phyloP scores from a whole-genome alignment of 2,113 vertebrate species.

The Ammospiza caudacuta region DNA sequence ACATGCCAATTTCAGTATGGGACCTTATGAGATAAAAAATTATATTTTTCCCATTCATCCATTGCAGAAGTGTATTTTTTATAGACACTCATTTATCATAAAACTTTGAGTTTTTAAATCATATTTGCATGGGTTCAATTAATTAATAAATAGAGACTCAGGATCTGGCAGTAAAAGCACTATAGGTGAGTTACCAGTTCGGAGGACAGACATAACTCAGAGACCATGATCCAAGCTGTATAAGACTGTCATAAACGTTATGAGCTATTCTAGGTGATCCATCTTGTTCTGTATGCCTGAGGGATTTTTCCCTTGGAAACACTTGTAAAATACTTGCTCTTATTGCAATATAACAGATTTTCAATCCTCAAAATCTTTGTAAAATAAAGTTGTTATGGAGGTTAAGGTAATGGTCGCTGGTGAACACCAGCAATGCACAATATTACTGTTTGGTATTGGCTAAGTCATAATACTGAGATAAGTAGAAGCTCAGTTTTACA shows the following conservation, averaged over 20 bases:
- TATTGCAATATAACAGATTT: neutral
- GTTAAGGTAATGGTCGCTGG: neutral
- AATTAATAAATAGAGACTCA: neutral
- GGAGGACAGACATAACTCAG: neutral
- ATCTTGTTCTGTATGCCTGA: neutral
- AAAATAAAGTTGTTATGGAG: neutral
- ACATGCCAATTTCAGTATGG: neutral
- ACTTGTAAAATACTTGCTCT: neutral
- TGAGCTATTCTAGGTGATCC: neutral
- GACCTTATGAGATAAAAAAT: neutral
- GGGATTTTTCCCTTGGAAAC: neutral
- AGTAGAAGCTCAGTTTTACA: neutral
- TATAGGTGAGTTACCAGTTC: neutral
- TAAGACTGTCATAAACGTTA: neutral
- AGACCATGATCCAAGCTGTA: neutral
- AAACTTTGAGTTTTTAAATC: neutral
- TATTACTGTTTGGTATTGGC: neutral
- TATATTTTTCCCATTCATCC: neutral
- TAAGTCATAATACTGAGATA: neutral
- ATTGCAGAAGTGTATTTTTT: neutral
- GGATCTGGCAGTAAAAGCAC: neutral
- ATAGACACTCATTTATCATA: neutral
- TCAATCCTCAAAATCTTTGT: neutral
- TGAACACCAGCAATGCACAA: neutral
- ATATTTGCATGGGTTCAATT: neutral